Base-by-base conservation (phyloP, 2,888 invertebrate species). In the Scelioninae gen. 1 region DNA sequence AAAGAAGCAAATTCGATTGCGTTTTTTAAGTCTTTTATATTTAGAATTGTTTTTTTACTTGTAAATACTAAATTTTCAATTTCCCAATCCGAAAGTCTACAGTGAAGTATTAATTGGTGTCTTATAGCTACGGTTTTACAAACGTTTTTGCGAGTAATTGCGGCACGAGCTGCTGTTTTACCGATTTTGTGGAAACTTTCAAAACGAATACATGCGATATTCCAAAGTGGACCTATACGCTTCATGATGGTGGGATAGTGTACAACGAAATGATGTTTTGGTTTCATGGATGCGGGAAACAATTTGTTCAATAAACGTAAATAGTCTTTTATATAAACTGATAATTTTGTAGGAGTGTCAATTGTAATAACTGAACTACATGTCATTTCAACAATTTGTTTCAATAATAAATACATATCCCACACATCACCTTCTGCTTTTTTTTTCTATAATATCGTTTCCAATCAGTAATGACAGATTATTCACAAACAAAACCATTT, bases 191-290 rank as follows among this genome's bases (percentile, higher is more conserved):
- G 84, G 13, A 69, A 77, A 13, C 74, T 63, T 63, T 86, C 71
- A 13, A 51, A 40, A 4, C 60, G 15, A 9, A 69, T 69, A 9
- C 69, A 69, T 5, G 58, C 31, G 8, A 72, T 65, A 13, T 69
- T 74, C 38, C 68, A 65, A 8, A 83, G 29, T 8, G 84, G 84
- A n/a, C 84, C 86, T 38, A 82, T 15, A 31, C 23, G 16, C 9
- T 63, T n/a, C 62, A 86, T 84, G 4, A 82, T 43, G 9, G 38
- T 15, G 13, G 81, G 49, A 49, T 85, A 86, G 49, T 86, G 85
- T 0, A 79, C 16, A 10, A 58, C 6, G n/a, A 47, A 47, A 29
- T 69, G 69, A 15, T 69, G 69, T 29, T 69, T 58, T 6, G 69
- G 69, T 13, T 58, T 56, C 9, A 47, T 13, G 0, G 10, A 23